These are phyloP conservation scores for Mycalesis mineus DNA, from an alignment of 2,888 invertebrate genomes.

Conservation along the genomic window DNA sequence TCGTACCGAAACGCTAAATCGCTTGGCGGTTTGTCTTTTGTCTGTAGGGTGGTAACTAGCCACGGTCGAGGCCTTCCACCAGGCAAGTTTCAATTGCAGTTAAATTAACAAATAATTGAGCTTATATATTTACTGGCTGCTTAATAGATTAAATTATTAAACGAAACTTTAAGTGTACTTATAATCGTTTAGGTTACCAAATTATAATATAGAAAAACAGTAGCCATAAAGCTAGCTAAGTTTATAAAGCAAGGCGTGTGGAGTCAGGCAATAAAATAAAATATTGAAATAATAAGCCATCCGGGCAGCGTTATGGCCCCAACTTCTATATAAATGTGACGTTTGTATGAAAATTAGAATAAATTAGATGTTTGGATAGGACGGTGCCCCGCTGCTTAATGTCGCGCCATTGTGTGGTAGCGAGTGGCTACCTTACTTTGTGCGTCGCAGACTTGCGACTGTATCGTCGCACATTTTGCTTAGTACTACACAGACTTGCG, in stretches of 20 bases:
- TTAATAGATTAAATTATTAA: too few species aligned
- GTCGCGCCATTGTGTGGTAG: constrained; percentile 30
- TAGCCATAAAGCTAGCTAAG: not conserved
- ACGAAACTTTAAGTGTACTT: not conserved
- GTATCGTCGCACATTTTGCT: not conserved
- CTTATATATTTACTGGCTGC: too few species aligned
- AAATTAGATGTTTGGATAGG: constrained; percentile 30
- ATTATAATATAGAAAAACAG: not conserved
- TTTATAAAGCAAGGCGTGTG: not conserved
- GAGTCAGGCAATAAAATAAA: constrained; percentile 26
- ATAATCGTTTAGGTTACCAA: not conserved
- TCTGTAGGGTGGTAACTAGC: too few species aligned
- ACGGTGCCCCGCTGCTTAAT: constrained; percentile 32
- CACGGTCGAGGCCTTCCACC: too few species aligned
- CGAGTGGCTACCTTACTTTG: constrained; percentile 28
- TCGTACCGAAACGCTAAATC: too few species aligned
- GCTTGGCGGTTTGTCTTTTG: too few species aligned
- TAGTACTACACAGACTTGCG: constrained; percentile 1
- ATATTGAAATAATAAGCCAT: constrained; percentile 31
- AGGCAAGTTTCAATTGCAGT: too few species aligned
- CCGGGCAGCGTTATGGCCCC: constrained; percentile 19
- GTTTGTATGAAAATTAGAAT: constrained; percentile 36
- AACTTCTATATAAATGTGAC: constrained; percentile 30
- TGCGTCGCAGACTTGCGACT: not conserved
- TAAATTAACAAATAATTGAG: too few species aligned